Evolutionary conservation across 2,888 invertebrate species (phyloP).

Genomic region (Drosophila fulvimacula): DNA sequence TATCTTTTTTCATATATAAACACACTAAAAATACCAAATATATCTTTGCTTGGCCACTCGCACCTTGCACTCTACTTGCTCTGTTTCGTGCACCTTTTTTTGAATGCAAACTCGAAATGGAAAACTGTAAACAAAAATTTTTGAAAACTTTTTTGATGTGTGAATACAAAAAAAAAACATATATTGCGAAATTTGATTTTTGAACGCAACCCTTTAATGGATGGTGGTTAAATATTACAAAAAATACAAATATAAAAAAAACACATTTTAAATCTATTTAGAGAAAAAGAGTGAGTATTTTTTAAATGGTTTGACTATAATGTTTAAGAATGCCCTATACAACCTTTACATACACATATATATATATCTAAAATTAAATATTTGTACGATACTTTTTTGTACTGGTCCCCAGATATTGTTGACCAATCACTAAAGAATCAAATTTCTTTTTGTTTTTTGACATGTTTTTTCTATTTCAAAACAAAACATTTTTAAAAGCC

Average conservation of each 20-base stretch:
- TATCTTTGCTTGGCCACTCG: constrained; percentile 82
- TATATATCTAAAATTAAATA: constrained; percentile 31
- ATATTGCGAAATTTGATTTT: constrained; percentile 80
- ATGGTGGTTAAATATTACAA: constrained; percentile 71
- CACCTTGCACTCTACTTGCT: constrained; percentile 80
- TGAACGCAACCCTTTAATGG: constrained; percentile 80
- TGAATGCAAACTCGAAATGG: constrained; percentile 81
- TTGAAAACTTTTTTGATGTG: constrained; percentile 79
- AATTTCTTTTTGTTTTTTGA: constrained; percentile 74
- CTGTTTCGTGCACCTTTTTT: constrained; percentile 81
- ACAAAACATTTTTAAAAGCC: constrained; percentile 38
- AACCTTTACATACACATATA: constrained; percentile 26
- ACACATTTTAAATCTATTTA: constrained; percentile 79
- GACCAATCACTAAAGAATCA: constrained; percentile 64
- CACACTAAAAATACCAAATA: constrained; percentile 54
- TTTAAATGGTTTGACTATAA: constrained; percentile 78
- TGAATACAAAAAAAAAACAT: constrained; percentile 50
- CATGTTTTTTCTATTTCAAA: constrained; percentile 72
- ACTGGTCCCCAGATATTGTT: constrained; percentile 55
- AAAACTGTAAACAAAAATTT: constrained; percentile 65
- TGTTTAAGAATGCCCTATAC: constrained; percentile 77
- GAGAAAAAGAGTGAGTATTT: constrained; percentile 85
- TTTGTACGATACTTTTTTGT: constrained; percentile 48
- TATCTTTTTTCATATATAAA: constrained; percentile 78
- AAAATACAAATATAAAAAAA: constrained; percentile 48